Percentiles rank a stretch among this genome's conserved stretches.
Conservation (phyloP, 2,113 vertebrate species). For the Mirza zaza region DNA sequence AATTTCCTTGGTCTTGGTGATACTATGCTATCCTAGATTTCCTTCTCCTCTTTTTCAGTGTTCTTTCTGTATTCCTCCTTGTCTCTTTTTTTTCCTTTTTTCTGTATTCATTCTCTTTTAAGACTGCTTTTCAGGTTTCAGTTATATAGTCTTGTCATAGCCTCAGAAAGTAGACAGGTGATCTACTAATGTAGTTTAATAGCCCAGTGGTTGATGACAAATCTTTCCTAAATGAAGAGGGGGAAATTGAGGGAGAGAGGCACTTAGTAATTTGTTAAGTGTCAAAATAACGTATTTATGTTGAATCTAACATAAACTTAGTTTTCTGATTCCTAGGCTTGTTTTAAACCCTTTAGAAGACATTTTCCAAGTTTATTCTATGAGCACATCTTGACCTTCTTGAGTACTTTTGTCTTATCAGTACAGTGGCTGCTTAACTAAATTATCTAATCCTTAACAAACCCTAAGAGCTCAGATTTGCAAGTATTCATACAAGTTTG, state of each 20-base stretch:
- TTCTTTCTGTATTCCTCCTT: background rate
- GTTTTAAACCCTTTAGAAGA: slow-evolving; percentile 10
- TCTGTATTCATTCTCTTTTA: slow-evolving; percentile 32
- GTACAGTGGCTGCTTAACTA: background rate
- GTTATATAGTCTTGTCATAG: slow-evolving; percentile 9
- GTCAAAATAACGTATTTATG: slow-evolving; percentile 35
- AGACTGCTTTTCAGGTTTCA: background rate
- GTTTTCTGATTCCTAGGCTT: background rate
- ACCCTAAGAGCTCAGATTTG: background rate
- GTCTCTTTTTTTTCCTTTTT: background rate
- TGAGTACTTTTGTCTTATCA: background rate
- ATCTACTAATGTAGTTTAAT: background rate
- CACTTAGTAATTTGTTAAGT: slow-evolving; percentile 21
- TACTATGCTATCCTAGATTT: background rate
- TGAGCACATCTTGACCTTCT: background rate
- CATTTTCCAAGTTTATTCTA: background rate
- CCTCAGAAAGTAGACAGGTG: slow-evolving; percentile 12
- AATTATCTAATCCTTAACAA: background rate
- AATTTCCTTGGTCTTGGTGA: background rate
- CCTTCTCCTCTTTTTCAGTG: background rate
- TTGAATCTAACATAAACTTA: background rate
- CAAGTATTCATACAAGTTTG: background rate
- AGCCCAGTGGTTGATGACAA: background rate
- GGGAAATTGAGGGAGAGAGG: background rate
- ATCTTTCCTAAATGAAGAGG: background rate